Evolutionary conservation across 2,797 vertebrate genomes (phyloP), one percentile per base, ranked within the genome.

Genomic region (Cercopithecus diana): DNA sequence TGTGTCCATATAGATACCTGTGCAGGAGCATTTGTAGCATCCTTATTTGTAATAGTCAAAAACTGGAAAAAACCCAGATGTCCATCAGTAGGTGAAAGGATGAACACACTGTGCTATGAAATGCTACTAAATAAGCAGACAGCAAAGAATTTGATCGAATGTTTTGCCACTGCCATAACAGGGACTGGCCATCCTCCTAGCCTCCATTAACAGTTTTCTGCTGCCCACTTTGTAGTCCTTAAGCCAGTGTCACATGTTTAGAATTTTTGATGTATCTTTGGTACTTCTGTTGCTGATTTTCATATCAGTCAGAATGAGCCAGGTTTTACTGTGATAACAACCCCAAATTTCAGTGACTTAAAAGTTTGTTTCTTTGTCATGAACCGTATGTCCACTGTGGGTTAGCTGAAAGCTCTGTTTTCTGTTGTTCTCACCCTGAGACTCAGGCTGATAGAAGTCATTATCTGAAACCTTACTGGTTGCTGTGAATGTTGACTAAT

Each of bases 41-140:
- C 39, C 95, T 97, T 58, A 58, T 84, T 76, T 88, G 14, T 84
- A 57, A 67, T 61, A 75, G 41, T 87, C 19, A 83, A 73, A 87
- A 57, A 48, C 36, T 87, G 43, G 50, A 87, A 89, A 48, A 19
- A 57, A 52, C n/a, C 52, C 75, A 36, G 2, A 24, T 58, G 30
- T 30, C n/a, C 36, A 22, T 39, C 50, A 39, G 0, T 30, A 82
- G 48, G 48, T 8, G 26, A 90, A 22, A 67, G 55, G 52, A 19
- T 48, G 36, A 81, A 57, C 5, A 33, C 39, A 36, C 43, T 93
- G 26, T 64, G 36, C 2, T 72, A 10, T 24, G 48, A 43, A 41
- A 36, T 45, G 14, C 73, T 91, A 6, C 43, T 57, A 2, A 33
- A 13, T 33, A 41, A 92, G 64, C 11, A 83, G 52, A 28, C 43